These are phyloP conservation scores for Orchestes rusci DNA, from an alignment of 2,888 invertebrate genomes.

Conservation along the genomic window DNA sequence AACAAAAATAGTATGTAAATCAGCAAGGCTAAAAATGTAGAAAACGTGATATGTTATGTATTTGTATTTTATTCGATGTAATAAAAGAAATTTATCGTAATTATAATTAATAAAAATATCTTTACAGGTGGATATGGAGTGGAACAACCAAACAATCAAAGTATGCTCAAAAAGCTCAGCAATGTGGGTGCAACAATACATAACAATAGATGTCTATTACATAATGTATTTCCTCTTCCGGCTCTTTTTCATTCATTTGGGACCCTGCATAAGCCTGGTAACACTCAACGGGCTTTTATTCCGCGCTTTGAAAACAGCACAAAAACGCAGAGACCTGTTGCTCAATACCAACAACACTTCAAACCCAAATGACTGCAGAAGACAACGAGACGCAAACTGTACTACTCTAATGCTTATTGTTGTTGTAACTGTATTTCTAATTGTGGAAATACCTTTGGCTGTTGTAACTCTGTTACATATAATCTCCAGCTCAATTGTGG, in stretches of 20 bases:
- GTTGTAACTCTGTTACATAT: conserved; percentile 79
- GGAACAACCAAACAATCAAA: conserved; percentile 60
- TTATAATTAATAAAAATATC: too few species aligned
- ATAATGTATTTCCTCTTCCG: conserved; percentile 78
- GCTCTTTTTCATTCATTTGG: conserved; percentile 83
- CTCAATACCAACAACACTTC: conserved; percentile 38
- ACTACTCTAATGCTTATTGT: conserved; percentile 84
- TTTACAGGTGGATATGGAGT: conserved; percentile 55
- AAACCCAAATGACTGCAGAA: conserved; percentile 69
- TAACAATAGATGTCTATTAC: conserved; percentile 71
- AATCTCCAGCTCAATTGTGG: conserved; percentile 61
- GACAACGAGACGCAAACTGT: conserved; percentile 71
- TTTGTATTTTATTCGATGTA: too few species aligned
- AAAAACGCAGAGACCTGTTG: conserved; percentile 45
- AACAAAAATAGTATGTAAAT: too few species aligned
- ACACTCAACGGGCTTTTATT: conserved; percentile 84
- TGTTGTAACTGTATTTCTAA: conserved; percentile 75
- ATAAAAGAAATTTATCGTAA: too few species aligned
- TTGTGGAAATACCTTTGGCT: conserved; percentile 78
- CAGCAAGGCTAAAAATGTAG: too few species aligned
- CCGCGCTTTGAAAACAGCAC: conserved; percentile 76
- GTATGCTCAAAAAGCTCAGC: conserved; percentile 62
- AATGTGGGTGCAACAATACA: conserved; percentile 59
- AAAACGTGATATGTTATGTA: too few species aligned
- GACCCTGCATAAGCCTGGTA: conserved; percentile 84